Base-by-base conservation (phyloP, 2,113 vertebrate genomes). In the Aptenodytes forsteri region DNA sequence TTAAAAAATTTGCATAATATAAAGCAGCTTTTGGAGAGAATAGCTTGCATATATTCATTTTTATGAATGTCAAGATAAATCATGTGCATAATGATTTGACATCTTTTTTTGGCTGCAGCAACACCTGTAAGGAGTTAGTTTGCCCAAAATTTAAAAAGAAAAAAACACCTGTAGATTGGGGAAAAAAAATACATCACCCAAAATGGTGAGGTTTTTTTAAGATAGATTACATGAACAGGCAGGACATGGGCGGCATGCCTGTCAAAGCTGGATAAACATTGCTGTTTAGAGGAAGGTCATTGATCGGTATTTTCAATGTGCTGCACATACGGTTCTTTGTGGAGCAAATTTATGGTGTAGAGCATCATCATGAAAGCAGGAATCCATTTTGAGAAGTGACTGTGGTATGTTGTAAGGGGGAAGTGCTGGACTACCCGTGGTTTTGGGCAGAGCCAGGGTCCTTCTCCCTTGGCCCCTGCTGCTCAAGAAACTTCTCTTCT, bases 21-120 rank as follows among this genome's bases (percentile, higher is more conserved):
- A 93, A 96, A 89, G 58, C 94, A 89, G 93, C 58, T 96, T 94
- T 84, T 94, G 82, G 90, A 97, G 78, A 97, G 40, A 97, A 96
- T 93, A 90, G 49, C 90, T 92, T 91, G 96, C 95, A 96, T 95
- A 90, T 97, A 96, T 97, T 95, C 95, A 93, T 95, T 87, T 95
- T 92, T 67, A 65, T 85, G 92, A 93, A 90, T 90, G 78, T 95
- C 95, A 94, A 86, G 92, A 93, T 77, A 94, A 90, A 93, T 95
- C 62, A 44, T 83, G 22, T 88, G 87, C 95, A 90, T 93, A 85
- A 85, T 65, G 52, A 91, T 94, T 83, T 93, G 62, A 93, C 52
- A 61, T 89, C n/a, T 65, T 76, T 82, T 83, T 94, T 88, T 82
- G 30, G 56, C 70, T 94, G 34, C 66, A 90, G 2, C 38, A 79